Conservation (phyloP, 2,113 vertebrate genomes). For the Calyptomena viridis region DNA sequence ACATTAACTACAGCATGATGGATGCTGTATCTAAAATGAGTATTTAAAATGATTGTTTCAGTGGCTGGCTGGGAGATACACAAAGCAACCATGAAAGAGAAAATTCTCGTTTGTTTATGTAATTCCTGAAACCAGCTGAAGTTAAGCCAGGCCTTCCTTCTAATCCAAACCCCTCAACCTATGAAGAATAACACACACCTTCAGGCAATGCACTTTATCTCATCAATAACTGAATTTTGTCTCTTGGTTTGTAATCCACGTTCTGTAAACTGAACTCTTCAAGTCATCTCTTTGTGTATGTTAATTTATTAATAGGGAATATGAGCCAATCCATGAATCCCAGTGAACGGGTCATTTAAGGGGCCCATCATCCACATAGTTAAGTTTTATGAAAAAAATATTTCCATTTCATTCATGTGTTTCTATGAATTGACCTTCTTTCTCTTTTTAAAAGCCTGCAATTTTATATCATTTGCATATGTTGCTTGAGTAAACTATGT, state of each 20-base stretch:
- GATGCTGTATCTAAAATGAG: neutral
- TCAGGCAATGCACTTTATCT: neutral
- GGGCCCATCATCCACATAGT: neutral
- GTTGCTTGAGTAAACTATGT: neutral
- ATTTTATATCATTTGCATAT: neutral
- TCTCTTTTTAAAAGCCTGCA: neutral
- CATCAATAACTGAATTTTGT: neutral
- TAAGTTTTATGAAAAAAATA: neutral
- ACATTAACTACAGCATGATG: neutral
- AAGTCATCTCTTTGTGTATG: neutral
- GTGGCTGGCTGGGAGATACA: neutral
- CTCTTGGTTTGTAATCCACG: neutral
- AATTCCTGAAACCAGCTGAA: neutral
- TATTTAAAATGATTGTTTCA: neutral
- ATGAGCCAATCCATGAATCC: neutral
- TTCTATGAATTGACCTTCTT: neutral
- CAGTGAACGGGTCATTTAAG: neutral
- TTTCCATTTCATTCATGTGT: neutral
- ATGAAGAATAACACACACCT: neutral
- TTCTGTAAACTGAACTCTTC: neutral
- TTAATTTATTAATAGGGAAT: neutral
- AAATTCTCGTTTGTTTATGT: neutral
- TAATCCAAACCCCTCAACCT: neutral
- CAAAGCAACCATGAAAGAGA: neutral
- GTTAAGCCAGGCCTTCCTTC: neutral